Evolutionary conservation across 2,888 invertebrate species (phyloP).

Genomic region (Urechis unicinctus): DNA sequence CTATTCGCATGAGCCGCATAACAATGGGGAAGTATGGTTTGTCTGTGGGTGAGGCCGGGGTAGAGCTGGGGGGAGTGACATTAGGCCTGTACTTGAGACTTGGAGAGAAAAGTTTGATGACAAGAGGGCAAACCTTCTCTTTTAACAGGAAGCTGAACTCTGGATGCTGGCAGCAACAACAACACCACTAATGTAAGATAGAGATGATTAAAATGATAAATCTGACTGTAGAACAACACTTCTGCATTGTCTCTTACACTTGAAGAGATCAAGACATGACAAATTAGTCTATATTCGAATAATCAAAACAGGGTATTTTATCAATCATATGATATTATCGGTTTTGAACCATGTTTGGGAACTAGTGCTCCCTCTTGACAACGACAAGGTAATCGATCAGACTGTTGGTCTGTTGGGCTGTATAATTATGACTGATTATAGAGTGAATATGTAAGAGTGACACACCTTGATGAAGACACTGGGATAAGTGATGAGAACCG

Average conservation of each 20-base stretch:
- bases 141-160: conserved; percentile 92
- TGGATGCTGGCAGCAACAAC: conserved; percentile 62
- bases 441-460: neutral
- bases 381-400: too few species aligned
- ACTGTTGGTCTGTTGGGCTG: too few species aligned
- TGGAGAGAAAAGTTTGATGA: conserved; percentile 97
- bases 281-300: neutral
- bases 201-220: neutral
- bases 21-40: conserved; percentile 96
- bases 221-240: neutral
- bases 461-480: conserved; percentile 52
- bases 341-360: too few species aligned
- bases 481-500: conserved; percentile 67
- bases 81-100: conserved; percentile 84
- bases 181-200: neutral
- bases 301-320: neutral
- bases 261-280: neutral
- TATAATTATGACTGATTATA: too few species aligned
- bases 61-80: conserved; percentile 31
- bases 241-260: neutral
- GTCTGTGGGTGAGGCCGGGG: conserved; percentile 55
- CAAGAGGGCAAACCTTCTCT: conserved; percentile 93
- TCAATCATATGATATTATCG: too few species aligned
- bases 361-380: too few species aligned
- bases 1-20: conserved; percentile 86